Conservation (phyloP, 2,113 vertebrate species). For the Chamaea fasciata region DNA sequence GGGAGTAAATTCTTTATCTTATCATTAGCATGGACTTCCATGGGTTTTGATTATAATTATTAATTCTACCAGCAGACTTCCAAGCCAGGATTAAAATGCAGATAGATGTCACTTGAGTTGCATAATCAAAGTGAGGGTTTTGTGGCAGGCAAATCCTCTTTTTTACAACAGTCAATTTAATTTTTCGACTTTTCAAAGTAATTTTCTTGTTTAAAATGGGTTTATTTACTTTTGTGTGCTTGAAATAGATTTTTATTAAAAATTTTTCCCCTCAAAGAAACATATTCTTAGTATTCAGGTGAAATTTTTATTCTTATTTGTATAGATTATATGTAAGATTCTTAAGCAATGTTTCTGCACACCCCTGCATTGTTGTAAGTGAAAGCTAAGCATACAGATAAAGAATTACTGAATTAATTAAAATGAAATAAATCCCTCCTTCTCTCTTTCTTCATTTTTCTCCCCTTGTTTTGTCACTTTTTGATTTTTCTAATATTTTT, state of each 20-base stretch:
- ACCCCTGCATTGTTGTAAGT: background rate
- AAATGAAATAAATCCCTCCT: background rate
- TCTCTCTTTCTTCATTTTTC: background rate
- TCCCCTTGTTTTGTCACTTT: background rate
- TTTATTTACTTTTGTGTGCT: background rate
- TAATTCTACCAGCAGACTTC: constrained; percentile 61
- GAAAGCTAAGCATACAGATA: constrained; percentile 22
- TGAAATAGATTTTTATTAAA: background rate
- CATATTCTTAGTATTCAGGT: background rate
- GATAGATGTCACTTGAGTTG: constrained; percentile 19
- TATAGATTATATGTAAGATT: background rate
- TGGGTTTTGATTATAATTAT: constrained; percentile 67
- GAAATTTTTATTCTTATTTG: background rate
- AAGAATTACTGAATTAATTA: constrained; percentile 9
- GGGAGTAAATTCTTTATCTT: constrained; percentile 67
- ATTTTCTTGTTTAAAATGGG: background rate
- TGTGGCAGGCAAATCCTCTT: background rate
- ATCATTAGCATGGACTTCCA: constrained; percentile 68
- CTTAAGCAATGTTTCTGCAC: constrained; percentile 1
- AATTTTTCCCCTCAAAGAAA: background rate
- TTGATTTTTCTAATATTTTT: background rate
- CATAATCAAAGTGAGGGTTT: constrained; percentile 5
- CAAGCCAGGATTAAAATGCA: constrained; percentile 43
- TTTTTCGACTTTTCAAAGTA: background rate
- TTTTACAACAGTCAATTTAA: background rate